A percentile compares a stretch with the other conserved stretches of the same genome.
Conservation (phyloP, 2,113 vertebrate genomes). For the Corynorhinus townsendii region DNA sequence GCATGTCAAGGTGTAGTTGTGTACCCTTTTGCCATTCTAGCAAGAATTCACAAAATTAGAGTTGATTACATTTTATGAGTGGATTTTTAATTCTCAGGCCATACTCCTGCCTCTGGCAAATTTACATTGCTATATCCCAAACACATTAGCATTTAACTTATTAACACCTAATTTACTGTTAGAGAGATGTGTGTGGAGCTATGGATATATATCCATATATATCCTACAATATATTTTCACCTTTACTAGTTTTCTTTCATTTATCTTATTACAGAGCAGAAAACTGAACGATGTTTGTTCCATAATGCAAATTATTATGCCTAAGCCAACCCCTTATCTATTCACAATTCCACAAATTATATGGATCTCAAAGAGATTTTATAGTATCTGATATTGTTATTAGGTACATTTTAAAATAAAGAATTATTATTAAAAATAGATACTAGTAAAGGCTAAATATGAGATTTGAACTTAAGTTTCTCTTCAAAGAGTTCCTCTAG, state of each 20-base stretch:
- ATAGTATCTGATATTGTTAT: not conserved
- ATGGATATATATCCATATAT: not conserved
- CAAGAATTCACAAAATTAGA: not conserved
- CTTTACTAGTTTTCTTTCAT: not conserved
- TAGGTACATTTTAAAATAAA: not conserved
- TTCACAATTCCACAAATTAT: not conserved
- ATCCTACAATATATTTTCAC: not conserved
- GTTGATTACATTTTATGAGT: not conserved
- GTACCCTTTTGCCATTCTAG: not conserved
- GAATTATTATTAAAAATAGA: not conserved
- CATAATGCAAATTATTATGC: not conserved
- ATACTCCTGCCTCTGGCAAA: not conserved
- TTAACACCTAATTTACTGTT: not conserved
- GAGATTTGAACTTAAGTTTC: not conserved
- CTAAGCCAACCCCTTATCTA: conserved; percentile 5
- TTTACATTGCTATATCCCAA: not conserved
- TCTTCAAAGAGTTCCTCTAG: not conserved
- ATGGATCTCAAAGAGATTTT: not conserved
- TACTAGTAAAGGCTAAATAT: not conserved
- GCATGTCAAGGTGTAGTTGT: not conserved
- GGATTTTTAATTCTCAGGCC: not conserved
- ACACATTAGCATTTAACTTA: not conserved
- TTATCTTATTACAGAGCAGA: not conserved
- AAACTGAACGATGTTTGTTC: not conserved
- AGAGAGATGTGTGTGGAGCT: not conserved